A percentile compares a stretch with the other conserved stretches of the same genome.
Conservation (phyloP, 1,140 invertebrate genomes). For the Drosophila miranda region DNA sequence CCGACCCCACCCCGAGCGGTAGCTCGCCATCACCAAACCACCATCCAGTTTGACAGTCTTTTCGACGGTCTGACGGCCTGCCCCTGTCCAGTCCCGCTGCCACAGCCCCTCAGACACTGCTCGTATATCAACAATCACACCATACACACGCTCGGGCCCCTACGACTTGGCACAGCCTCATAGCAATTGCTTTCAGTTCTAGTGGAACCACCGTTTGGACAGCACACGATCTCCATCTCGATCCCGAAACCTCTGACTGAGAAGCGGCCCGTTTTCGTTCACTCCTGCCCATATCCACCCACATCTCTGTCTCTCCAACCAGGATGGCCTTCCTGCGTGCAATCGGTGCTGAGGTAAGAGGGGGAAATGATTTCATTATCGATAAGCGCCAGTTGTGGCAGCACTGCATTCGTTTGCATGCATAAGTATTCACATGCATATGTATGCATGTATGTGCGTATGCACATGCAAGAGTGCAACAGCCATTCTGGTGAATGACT, state of each 20-base stretch:
- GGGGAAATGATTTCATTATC: too few species aligned
- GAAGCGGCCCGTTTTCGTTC: too few species aligned
- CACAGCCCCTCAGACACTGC: neutral
- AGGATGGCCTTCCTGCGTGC: conserved; percentile 77
- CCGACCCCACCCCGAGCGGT: neutral
- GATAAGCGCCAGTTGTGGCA: too few species aligned
- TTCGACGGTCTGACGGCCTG: conserved; percentile 13
- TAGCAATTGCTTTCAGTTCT: conserved; percentile 71
- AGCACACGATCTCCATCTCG: conserved; percentile 46
- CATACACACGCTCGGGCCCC: conserved; percentile 36
- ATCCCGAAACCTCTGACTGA: conserved; percentile 16
- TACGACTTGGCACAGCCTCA: conserved; percentile 52
- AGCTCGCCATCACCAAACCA: too few species aligned
- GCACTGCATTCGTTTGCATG: too few species aligned
- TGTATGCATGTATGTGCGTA: too few species aligned
- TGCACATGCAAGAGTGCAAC: too few species aligned
- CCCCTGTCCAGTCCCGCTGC: neutral
- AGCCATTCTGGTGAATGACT: too few species aligned
- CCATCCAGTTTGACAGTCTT: conserved; percentile 22
- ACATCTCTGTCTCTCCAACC: conserved; percentile 12
- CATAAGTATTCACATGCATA: too few species aligned
- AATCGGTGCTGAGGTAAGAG: conserved; percentile 73
- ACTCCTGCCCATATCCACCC: conserved; percentile 6
- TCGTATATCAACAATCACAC: conserved; percentile 78
- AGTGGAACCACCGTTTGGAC: conserved; percentile 71